These are phyloP conservation scores for Euglossa dilemma DNA, from an alignment of 1,140 invertebrate species.

Conservation along the genomic window DNA sequence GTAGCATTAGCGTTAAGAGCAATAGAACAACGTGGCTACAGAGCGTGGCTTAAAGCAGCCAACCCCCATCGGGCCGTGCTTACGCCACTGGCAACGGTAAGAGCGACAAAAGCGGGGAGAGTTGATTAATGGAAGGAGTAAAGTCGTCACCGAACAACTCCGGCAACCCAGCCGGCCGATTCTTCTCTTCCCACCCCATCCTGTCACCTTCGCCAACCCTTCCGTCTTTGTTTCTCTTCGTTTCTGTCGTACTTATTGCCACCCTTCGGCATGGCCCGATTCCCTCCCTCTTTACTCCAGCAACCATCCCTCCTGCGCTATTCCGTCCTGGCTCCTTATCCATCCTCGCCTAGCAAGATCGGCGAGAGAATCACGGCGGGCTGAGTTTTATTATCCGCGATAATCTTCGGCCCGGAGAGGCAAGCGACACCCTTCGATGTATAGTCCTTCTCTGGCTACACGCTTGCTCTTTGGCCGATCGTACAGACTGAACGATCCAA, in stretches of 20 bases:
- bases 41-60: slow-evolving; percentile 69
- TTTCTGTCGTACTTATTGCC: slow-evolving; percentile 48
- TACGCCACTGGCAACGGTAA: slow-evolving; percentile 46
- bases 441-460: slow-evolving; percentile 29
- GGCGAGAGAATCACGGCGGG: slow-evolving; percentile 61
- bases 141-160: slow-evolving; percentile 74
- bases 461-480: slow-evolving; percentile 33
- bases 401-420: slow-evolving; percentile 60
- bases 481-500: slow-evolving; percentile 41
- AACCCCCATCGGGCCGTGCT: slow-evolving; percentile 29
- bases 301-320: background rate
- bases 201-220: slow-evolving; percentile 30
- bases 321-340: slow-evolving; percentile 12
- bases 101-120: slow-evolving; percentile 73
- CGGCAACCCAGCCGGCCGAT: slow-evolving; percentile 54
- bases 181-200: slow-evolving; percentile 15
- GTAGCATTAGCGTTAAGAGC: slow-evolving; percentile 77
- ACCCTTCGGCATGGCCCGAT: background rate
- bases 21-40: slow-evolving; percentile 75
- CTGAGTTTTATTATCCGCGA: slow-evolving; percentile 70
- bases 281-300: background rate
- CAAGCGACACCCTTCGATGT: slow-evolving; percentile 46
- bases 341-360: slow-evolving; percentile 29
- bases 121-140: slow-evolving; percentile 79
- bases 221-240: slow-evolving; percentile 43